Conservation (phyloP, 2,888 invertebrate species). For the Heliconius charithonia region DNA sequence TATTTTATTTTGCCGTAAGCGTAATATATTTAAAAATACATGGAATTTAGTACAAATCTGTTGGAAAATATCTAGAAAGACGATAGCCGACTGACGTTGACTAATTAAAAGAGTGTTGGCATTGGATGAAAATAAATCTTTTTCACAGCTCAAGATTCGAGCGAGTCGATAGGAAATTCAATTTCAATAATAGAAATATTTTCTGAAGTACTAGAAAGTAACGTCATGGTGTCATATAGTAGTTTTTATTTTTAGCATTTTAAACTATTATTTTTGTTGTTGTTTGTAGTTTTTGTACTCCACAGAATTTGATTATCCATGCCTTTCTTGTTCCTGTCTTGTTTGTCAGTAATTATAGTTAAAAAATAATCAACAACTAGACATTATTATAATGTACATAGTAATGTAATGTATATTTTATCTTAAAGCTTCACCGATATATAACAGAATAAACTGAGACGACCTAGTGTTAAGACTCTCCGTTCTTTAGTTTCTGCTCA, state of each 20-base stretch:
- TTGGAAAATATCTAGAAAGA: constrained; percentile 12
- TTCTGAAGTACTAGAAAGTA: not conserved
- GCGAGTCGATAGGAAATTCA: constrained; percentile 20
- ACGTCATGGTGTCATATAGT: not conserved
- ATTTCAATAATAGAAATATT: not conserved
- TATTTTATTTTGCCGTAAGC: not conserved
- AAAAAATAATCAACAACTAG: no score
- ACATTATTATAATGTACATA: no score
- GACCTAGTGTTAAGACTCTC: not conserved
- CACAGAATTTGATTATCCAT: no score
- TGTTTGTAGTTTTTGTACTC: no score
- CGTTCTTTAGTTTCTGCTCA: not conserved
- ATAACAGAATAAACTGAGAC: not conserved
- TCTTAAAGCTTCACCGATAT: not conserved
- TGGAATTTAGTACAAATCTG: not conserved
- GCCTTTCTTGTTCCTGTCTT: no score
- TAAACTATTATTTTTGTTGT: no score
- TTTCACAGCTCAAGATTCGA: constrained; percentile 15
- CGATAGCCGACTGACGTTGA: constrained; percentile 16
- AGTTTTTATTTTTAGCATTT: no score
- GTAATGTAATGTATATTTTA: no score
- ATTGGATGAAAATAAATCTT: constrained; percentile 34
- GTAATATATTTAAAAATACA: not conserved
- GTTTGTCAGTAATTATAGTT: no score
- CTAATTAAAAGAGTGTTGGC: constrained; percentile 28